phyloP scores from a whole-genome alignment of 53 echinoderm and acorn worm genomes.

The Astropecten irregularis region DNA sequence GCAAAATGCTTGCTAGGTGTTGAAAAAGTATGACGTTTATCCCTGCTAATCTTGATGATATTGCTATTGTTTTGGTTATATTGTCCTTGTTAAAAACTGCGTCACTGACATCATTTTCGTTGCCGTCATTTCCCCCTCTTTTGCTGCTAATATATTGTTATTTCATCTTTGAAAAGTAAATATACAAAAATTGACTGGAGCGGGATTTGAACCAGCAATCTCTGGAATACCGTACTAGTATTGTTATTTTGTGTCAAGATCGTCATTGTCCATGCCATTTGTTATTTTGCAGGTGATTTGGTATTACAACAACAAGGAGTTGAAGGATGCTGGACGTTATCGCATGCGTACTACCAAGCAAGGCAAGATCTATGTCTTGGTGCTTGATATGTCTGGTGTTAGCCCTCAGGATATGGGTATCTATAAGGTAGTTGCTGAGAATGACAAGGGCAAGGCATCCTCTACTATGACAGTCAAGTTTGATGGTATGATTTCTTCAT shows the following conservation, averaged over 20 bases:
- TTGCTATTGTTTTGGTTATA: background rate
- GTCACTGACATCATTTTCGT: background rate
- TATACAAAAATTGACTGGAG: too few relatives aligned
- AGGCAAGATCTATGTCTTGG: conserved; percentile 81
- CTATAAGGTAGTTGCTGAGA: conserved; percentile 84
- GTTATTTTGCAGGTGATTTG: conserved; percentile 58
- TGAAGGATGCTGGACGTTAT: conserved; percentile 77
- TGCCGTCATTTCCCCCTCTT: background rate
- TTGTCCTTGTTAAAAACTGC: background rate
- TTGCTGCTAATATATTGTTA: too few relatives aligned
- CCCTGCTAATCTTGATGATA: too few relatives aligned
- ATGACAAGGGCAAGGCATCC: conserved; percentile 88
- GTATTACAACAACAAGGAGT: conserved; percentile 75
- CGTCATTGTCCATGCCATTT: too few relatives aligned
- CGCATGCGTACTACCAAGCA: conserved; percentile 68
- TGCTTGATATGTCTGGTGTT: conserved; percentile 74
- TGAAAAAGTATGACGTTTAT: too few relatives aligned
- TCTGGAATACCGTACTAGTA: too few relatives aligned
- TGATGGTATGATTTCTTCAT: conserved; percentile 65
- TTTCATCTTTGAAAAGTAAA: too few relatives aligned
- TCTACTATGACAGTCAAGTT: conserved; percentile 93
- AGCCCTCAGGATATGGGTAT: conserved; percentile 74
- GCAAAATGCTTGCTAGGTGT: too few relatives aligned
- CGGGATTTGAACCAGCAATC: too few relatives aligned
- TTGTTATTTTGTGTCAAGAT: too few relatives aligned